Conservation (phyloP, 1,140 invertebrate genomes). For the Pogonus chalceus region DNA sequence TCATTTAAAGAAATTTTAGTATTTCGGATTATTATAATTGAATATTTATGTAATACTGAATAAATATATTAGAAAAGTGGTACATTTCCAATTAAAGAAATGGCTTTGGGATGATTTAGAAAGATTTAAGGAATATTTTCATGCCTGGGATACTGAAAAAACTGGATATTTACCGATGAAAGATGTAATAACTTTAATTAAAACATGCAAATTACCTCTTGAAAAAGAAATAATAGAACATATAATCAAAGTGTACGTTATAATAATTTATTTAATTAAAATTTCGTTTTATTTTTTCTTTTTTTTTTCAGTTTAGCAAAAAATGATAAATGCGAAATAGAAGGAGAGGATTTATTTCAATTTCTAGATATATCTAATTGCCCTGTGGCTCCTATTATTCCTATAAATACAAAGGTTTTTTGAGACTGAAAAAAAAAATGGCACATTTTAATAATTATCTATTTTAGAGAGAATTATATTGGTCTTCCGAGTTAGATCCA, state of each 20-base stretch:
- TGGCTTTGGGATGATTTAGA: slow-evolving; percentile 56
- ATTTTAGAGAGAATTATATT: slow-evolving; percentile 38
- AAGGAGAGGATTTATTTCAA: slow-evolving; percentile 45
- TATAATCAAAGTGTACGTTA: slow-evolving; percentile 55
- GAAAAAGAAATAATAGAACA: slow-evolving; percentile 53
- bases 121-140: slow-evolving; percentile 52
- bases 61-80: slow-evolving; percentile 38
- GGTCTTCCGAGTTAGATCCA: slow-evolving; percentile 36
- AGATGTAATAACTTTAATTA: slow-evolving; percentile 48
- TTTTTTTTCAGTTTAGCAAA: slow-evolving; percentile 39
- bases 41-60: neutral
- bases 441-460: slow-evolving; percentile 11
- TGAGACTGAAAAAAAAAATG: slow-evolving; percentile 1
- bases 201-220: slow-evolving; percentile 54
- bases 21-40: neutral
- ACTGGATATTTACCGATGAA: slow-evolving; percentile 43
- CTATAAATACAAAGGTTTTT: slow-evolving; percentile 42
- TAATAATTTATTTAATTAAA: slow-evolving; percentile 11
- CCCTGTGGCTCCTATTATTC: slow-evolving; percentile 37
- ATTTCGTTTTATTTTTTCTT: too few relatives aligned
- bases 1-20: too few relatives aligned
- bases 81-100: slow-evolving; percentile 57
- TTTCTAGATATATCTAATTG: slow-evolving; percentile 49
- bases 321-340: slow-evolving; percentile 49
- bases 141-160: slow-evolving; percentile 47